These are phyloP conservation scores for Lasiurus borealis DNA, from an alignment of 2,113 vertebrate species.

Conservation along the genomic window DNA sequence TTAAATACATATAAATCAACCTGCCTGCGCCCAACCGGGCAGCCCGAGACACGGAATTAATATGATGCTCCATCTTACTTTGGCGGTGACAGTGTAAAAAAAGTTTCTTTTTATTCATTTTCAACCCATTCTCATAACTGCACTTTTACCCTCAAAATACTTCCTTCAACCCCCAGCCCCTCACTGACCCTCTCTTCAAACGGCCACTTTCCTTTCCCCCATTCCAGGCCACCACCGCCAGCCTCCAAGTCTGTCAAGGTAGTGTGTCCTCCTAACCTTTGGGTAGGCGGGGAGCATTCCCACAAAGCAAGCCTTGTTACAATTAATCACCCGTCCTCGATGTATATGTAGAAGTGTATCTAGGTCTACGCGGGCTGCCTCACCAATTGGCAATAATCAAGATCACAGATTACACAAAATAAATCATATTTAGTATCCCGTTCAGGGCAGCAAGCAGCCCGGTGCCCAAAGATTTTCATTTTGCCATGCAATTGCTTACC, in stretches of 20 bases:
- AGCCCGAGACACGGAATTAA: slow-evolving; percentile 92
- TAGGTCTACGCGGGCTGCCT: slow-evolving; percentile 78
- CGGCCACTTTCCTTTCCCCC: not conserved
- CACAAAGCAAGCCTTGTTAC: slow-evolving; percentile 82
- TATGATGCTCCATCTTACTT: slow-evolving; percentile 94
- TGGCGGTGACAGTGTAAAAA: slow-evolving; percentile 88
- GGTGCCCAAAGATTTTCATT: slow-evolving; percentile 94
- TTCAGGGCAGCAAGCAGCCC: slow-evolving; percentile 90
- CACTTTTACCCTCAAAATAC: slow-evolving; percentile 85
- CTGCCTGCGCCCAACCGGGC: slow-evolving; percentile 87
- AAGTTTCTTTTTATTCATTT: slow-evolving; percentile 89
- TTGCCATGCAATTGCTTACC: slow-evolving; percentile 98
- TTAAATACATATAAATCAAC: slow-evolving; percentile 93
- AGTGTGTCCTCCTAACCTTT: slow-evolving; percentile 87
- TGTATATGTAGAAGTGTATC: slow-evolving; percentile 80
- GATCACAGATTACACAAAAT: slow-evolving; percentile 90
- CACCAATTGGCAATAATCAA: slow-evolving; percentile 89
- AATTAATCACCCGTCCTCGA: slow-evolving; percentile 77
- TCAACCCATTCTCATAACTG: slow-evolving; percentile 82
- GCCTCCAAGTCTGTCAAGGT: slow-evolving; percentile 77
- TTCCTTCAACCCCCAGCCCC: slow-evolving; percentile 17
- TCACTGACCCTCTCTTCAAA: slow-evolving; percentile 18
- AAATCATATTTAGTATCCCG: slow-evolving; percentile 92
- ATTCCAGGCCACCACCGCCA: slow-evolving; percentile 47
- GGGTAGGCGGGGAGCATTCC: slow-evolving; percentile 82